Percentiles rank a stretch among this genome's conserved stretches.
These are phyloP conservation scores for Entosphenus tridentatus DNA, from an alignment of 2,113 vertebrate species.

Conservation along the genomic window DNA sequence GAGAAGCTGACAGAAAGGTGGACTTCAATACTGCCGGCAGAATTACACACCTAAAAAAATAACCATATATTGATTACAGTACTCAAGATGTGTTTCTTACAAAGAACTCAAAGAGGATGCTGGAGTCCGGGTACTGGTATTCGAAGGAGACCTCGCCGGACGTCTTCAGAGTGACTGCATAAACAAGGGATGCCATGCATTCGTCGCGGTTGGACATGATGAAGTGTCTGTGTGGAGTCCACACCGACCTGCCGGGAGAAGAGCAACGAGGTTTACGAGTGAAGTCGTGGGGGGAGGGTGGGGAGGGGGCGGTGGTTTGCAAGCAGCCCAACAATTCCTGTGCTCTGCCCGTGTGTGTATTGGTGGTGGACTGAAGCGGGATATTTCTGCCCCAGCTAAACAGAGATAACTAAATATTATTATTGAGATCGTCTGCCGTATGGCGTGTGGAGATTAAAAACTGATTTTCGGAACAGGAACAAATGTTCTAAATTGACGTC, in stretches of 20 bases:
- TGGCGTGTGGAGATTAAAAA: too few relatives aligned
- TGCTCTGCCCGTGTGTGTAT: background rate
- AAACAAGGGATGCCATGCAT: constrained; percentile 63
- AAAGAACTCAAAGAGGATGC: constrained; percentile 77
- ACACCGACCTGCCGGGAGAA: constrained; percentile 40
- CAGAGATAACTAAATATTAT: too few relatives aligned
- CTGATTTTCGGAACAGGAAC: too few relatives aligned
- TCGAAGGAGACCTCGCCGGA: constrained; percentile 54
- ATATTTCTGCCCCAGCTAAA: too few relatives aligned
- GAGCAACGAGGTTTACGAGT: background rate
- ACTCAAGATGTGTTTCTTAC: constrained; percentile 24
- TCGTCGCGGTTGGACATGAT: constrained; percentile 73
- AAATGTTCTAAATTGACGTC: too few relatives aligned
- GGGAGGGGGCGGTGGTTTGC: background rate
- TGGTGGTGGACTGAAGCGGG: background rate
- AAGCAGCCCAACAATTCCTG: background rate
- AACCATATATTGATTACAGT: too few relatives aligned
- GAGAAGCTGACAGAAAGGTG: too few relatives aligned
- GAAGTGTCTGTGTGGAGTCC: constrained; percentile 51
- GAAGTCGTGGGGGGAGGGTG: background rate
- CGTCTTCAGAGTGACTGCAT: constrained; percentile 63
- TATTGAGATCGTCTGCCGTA: too few relatives aligned
- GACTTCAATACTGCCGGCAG: too few relatives aligned
- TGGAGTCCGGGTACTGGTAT: constrained; percentile 65
- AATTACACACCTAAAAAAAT: too few relatives aligned